These are phyloP conservation scores for Atherinosoma microstoma DNA, from an alignment of 2,797 vertebrate species.

Conservation along the genomic window DNA sequence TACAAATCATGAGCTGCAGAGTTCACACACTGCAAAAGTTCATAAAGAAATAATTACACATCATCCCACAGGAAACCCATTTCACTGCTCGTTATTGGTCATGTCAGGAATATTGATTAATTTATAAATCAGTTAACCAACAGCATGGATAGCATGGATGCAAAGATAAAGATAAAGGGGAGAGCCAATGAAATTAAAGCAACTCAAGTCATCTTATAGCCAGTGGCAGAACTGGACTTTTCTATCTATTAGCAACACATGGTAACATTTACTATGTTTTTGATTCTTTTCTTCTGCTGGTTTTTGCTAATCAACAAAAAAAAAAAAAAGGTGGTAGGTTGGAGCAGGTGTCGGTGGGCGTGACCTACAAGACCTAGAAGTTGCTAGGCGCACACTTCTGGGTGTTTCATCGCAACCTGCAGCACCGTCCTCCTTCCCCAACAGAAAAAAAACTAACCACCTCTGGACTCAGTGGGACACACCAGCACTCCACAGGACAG, in stretches of 20 bases:
- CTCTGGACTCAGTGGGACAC: constrained; percentile 60
- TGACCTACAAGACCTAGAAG: constrained; percentile 95
- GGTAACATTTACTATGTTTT: constrained; percentile 90
- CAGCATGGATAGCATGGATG: constrained; percentile 51
- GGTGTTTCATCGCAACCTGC: constrained; percentile 69
- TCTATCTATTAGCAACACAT: constrained; percentile 93
- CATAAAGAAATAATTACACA: constrained; percentile 38
- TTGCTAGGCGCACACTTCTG: constrained; percentile 39
- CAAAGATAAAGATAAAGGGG: constrained; percentile 45
- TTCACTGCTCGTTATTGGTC: constrained; percentile 35
- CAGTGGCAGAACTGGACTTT: constrained; percentile 88
- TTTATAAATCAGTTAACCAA: constrained; percentile 50
- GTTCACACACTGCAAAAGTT: constrained; percentile 52
- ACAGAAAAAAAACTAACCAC: constrained; percentile 80
- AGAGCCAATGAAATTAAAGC: constrained; percentile 72
- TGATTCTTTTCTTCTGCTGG: constrained; percentile 66
- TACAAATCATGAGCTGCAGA: constrained; percentile 55
- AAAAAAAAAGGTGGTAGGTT: constrained; percentile 88
- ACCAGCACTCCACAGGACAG: constrained; percentile 76
- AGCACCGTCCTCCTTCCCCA: constrained; percentile 78
- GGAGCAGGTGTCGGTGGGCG: constrained; percentile 91
- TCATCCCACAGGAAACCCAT: constrained; percentile 43
- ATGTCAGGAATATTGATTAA: constrained; percentile 27
- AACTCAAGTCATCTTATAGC: constrained; percentile 83
- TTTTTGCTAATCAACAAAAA: constrained; percentile 73